A percentile compares a stretch with the other conserved stretches of the same genome.
Conservation (phyloP, 2,888 invertebrate genomes). For the Drosophila paracracens region DNA sequence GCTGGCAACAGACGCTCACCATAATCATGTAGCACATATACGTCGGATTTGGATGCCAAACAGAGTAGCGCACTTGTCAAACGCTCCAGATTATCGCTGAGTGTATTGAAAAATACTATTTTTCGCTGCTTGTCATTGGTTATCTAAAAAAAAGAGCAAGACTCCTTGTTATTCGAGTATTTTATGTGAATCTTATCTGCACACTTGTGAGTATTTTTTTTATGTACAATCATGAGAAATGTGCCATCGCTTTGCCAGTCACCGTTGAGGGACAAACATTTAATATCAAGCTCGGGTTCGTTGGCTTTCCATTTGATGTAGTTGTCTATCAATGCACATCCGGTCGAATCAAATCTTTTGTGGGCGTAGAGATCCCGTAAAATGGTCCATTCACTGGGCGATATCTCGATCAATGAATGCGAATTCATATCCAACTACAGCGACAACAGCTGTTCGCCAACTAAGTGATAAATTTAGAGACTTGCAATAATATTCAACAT, state of each 20-base stretch:
- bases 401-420: slow-evolving; percentile 42
- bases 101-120: slow-evolving; percentile 69
- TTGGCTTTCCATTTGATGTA: slow-evolving; percentile 72
- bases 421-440: not conserved
- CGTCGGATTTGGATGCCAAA: slow-evolving; percentile 34
- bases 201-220: not conserved
- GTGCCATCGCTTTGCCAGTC: slow-evolving; percentile 82
- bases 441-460: slow-evolving; percentile 11
- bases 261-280: slow-evolving; percentile 74
- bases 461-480: slow-evolving; percentile 4
- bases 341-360: slow-evolving; percentile 46
- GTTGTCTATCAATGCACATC: slow-evolving; percentile 69
- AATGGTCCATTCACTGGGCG: slow-evolving; percentile 41
- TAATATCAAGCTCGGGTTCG: slow-evolving; percentile 54
- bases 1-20: slow-evolving; percentile 53
- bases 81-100: slow-evolving; percentile 57
- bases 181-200: not conserved
- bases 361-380: slow-evolving; percentile 44
- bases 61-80: slow-evolving; percentile 60
- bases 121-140: slow-evolving; percentile 2
- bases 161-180: not conserved
- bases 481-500: not conserved
- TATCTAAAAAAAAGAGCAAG: slow-evolving; percentile 19
- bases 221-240: slow-evolving; percentile 76
- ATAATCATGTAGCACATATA: slow-evolving; percentile 53